phyloP scores from a whole-genome alignment of 1,140 invertebrate species.

The Hetaerina americana region DNA sequence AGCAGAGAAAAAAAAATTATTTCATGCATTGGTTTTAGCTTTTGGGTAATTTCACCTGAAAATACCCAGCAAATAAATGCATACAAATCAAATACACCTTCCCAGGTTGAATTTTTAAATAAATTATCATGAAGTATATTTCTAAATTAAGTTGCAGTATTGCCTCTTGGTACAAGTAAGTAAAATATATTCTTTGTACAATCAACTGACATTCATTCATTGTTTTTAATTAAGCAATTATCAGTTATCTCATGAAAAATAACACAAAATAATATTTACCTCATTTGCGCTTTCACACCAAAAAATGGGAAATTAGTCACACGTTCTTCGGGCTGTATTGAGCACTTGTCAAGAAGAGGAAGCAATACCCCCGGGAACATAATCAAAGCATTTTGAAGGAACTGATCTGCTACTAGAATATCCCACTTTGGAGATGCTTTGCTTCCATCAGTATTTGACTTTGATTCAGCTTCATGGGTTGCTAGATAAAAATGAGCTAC shows the following conservation, averaged over 20 bases:
- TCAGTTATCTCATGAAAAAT: no score
- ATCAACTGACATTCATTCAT: no score
- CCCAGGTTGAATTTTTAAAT: no score
- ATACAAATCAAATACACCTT: no score
- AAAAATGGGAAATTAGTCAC: constrained; percentile 40
- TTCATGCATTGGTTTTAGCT: no score
- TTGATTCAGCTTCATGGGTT: constrained; percentile 9
- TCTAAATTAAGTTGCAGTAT: not conserved
- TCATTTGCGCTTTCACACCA: constrained; percentile 16
- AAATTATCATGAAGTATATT: not conserved
- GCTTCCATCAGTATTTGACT: constrained; percentile 12
- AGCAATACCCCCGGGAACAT: constrained; percentile 71
- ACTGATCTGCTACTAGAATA: constrained; percentile 34
- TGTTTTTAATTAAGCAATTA: not conserved
- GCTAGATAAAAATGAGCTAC: constrained; percentile 53
- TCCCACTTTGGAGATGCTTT: constrained; percentile 18
- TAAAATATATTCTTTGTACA: no score
- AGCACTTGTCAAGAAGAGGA: constrained; percentile 63
- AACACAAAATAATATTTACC: constrained; percentile 15
- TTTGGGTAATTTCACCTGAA: no score
- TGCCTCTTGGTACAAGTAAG: constrained; percentile 12
- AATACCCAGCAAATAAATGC: no score
- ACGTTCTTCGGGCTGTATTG: constrained; percentile 50
- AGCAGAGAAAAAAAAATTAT: no score
- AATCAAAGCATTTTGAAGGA: constrained; percentile 62